These are phyloP conservation scores for Phylloscopus whistleri DNA, from an alignment of 2,113 vertebrate species.

Conservation along the genomic window DNA sequence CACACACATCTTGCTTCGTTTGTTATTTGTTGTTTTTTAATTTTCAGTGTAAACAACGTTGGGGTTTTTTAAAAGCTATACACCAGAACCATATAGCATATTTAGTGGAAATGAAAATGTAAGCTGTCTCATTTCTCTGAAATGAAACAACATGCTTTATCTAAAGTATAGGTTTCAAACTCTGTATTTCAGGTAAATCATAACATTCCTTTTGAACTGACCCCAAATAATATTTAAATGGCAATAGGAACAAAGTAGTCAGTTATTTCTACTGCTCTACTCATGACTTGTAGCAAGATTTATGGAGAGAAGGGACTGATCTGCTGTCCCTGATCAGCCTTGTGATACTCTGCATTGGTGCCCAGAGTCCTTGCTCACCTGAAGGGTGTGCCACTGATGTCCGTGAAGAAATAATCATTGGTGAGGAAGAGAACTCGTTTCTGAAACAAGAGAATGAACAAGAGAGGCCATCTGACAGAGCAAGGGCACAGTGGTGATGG, in stretches of 20 bases:
- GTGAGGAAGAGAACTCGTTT: conserved; percentile 90
- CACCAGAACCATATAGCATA: neutral
- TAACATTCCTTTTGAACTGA: neutral
- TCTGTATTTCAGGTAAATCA: neutral
- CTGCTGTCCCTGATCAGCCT: neutral
- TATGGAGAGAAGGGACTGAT: neutral
- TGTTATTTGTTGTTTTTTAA: neutral
- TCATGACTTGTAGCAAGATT: neutral
- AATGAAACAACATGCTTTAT: neutral
- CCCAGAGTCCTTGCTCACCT: conserved; percentile 74
- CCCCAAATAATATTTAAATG: neutral
- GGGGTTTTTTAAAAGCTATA: neutral
- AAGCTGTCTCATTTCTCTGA: neutral
- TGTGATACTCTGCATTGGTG: neutral
- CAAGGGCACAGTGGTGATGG: neutral
- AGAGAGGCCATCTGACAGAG: neutral
- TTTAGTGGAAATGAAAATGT: neutral
- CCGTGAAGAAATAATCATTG: conserved; percentile 93
- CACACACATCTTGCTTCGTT: neutral
- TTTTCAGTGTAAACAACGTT: neutral
- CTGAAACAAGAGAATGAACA: conserved; percentile 62
- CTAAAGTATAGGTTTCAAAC: neutral
- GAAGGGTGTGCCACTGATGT: conserved; percentile 92
- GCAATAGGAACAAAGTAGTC: neutral
- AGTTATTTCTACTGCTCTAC: neutral